Evolutionary conservation across 2,113 vertebrate species (phyloP).

Genomic region (Talpa occidentalis): DNA sequence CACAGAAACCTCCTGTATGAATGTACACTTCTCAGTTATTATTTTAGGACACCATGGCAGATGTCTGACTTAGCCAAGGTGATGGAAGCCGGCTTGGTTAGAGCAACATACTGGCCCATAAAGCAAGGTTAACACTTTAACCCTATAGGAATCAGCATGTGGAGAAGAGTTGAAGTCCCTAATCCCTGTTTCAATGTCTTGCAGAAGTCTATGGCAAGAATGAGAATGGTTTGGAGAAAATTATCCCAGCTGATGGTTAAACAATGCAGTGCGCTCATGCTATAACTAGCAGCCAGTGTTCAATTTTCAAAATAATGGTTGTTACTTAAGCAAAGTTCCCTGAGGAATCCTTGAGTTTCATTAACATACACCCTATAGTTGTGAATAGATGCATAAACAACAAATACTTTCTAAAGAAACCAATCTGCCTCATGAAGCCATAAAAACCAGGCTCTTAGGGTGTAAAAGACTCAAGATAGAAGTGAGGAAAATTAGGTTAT

Average conservation of each 20-base stretch:
- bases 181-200: neutral
- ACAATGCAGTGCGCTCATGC: neutral
- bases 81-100: neutral
- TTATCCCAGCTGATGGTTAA: neutral
- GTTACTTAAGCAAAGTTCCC: neutral
- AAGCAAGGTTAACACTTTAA: conserved; percentile 14
- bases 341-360: neutral
- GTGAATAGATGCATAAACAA: neutral
- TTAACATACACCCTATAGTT: neutral
- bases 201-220: neutral
- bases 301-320: conserved; percentile 1
- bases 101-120: neutral
- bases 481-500: neutral
- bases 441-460: neutral
- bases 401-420: neutral
- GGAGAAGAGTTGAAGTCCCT: neutral
- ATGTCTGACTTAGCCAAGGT: conserved; percentile 36
- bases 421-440: neutral
- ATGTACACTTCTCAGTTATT: neutral
- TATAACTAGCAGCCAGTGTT: neutral
- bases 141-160: neutral
- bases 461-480: neutral
- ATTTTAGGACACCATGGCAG: neutral
- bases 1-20: neutral
- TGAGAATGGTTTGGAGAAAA: conserved; percentile 15